Base-by-base conservation (phyloP, 2,888 invertebrate genomes). In the Zele albiditarsus region DNA sequence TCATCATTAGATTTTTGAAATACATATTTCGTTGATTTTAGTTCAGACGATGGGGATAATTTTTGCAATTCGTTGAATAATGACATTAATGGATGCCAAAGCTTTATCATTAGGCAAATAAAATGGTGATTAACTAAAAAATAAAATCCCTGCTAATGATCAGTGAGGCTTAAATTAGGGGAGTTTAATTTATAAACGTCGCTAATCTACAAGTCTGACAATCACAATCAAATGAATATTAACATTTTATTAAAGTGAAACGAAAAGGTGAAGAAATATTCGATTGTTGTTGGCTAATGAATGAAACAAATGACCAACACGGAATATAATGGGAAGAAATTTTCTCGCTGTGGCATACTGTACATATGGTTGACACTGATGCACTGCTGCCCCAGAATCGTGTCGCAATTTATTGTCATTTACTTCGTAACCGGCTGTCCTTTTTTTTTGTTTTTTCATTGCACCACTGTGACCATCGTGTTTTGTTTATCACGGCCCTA, bases 381-480 rank as follows among this genome's bases (percentile, higher is more conserved):
- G 66, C 38, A 66, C 42, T 66, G 38, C 33, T 42, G 20, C 66
- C 42, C 23, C 16, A 42, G 25, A 42, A 66, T 25, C 20, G 20
- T 42, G 49, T 28, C 20, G 27, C 65, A 62, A 74, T 78, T 77
- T 73, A 69, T 72, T 31, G 75, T 76, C 75, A 76, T 79, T 65
- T 53, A 66, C 10, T 25, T 66, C 42, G 25, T 38, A 38, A 16
- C 42, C 42, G 42, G 38, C 42, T 66, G 25, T 25, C 23, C 20
- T 42, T 42, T 42, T 66, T 66, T 66, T 66, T 42, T 14, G 23
- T 42, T 42, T 66, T 66, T 66, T 66, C 23, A 66, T 66, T 38
- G 25, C 1, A 12, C 46, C 6, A 66, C 14, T 42, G 25, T 20
- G 6, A 4, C 14, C 10, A 38, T 38, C 20, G 23, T 65, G 42